Evolutionary conservation across 2,113 vertebrate genomes (phyloP), one percentile per base, ranked within the genome.

Genomic region (Caranx ignobilis): DNA sequence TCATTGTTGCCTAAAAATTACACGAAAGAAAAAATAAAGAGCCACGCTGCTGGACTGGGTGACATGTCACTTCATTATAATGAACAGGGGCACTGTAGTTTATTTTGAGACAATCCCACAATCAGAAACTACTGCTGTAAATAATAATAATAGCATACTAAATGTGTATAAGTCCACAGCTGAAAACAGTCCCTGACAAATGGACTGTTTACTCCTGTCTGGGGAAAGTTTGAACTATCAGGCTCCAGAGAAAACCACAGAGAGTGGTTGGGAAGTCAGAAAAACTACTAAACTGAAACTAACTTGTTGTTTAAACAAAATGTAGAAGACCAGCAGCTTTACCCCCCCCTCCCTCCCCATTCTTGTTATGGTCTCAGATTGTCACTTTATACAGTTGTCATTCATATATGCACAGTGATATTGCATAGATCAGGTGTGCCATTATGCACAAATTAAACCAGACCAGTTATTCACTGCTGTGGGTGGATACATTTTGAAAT

Each of bases 241-340:
- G 9, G 52, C 52, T 21, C n/a, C 52, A 54, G 55, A 45, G 31
- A 55, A n/a, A 21, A 3, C 18, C 48, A 50, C 18, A n/a, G 18
- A n/a, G 18, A 50, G 18, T 10, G 50, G 50, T 52, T 52, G 8
- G 9, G 19, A 52, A 52, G 6, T 55, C n/a, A 43, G 39, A 41
- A 39, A 63, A 63, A 41, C 39, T 41, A 41, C 11, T 41, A 9
- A 2, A 41, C 11, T 26, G 15, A 5, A 11, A 5, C 54, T 45
- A n/a, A 67, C 80, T 79, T 67, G 13, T 75, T 37, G 35, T 21
- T 12, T 45, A 34, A 50, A 18, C 63, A 52, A 76, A 67, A 45
- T 47, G 11, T 68, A 57, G 16, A 66, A 56, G 37, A 64, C 35
- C 16, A 32, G 19, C 39, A 47, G 21, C 3, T 21, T 47, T 2